Percentiles rank a stretch among this genome's conserved stretches.
Evolutionary conservation across 2,797 vertebrate species (phyloP).

Genomic region (Lophius americanus): DNA sequence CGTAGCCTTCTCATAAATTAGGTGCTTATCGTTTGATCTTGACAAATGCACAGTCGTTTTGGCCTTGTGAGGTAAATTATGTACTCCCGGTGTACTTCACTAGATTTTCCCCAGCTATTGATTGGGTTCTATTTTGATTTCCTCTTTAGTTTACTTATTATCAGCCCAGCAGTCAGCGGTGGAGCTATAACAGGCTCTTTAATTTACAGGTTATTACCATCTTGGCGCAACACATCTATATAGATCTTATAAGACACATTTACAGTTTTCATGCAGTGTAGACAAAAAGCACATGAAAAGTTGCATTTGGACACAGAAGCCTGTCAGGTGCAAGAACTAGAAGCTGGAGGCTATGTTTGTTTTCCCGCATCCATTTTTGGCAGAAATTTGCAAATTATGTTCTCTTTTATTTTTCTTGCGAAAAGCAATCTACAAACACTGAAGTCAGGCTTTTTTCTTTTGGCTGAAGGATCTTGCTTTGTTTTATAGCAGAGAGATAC

Average conservation of each 20-base stretch:
- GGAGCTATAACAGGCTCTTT: slow-evolving; percentile 53
- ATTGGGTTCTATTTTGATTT: slow-evolving; percentile 72
- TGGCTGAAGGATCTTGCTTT: slow-evolving; percentile 65
- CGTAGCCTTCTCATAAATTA: slow-evolving; percentile 22
- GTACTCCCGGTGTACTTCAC: slow-evolving; percentile 13
- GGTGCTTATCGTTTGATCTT: slow-evolving; percentile 21
- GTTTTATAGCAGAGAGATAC: slow-evolving; percentile 71
- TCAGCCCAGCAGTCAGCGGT: slow-evolving; percentile 50
- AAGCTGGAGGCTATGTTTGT: slow-evolving; percentile 55
- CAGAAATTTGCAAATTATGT: slow-evolving; percentile 60
- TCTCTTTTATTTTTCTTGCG: slow-evolving; percentile 20
- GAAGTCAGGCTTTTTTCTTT: slow-evolving; percentile 53
- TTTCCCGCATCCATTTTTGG: slow-evolving; percentile 62
- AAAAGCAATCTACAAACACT: slow-evolving; percentile 60
- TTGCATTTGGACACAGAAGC: slow-evolving; percentile 40
- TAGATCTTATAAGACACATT: slow-evolving; percentile 49
- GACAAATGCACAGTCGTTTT: slow-evolving; percentile 10
- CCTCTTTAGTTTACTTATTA: slow-evolving; percentile 74
- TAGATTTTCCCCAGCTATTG: slow-evolving; percentile 61
- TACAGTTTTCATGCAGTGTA: slow-evolving; percentile 35
- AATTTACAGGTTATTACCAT: slow-evolving; percentile 66
- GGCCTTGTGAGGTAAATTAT: slow-evolving; percentile 25
- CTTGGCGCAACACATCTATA: slow-evolving; percentile 68
- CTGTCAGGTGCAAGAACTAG: slow-evolving; percentile 46
- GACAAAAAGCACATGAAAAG: slow-evolving; percentile 29